A percentile compares a stretch with the other conserved stretches of the same genome.
Conservation (phyloP, 2,888 invertebrate genomes). For the Elysia crispata region DNA sequence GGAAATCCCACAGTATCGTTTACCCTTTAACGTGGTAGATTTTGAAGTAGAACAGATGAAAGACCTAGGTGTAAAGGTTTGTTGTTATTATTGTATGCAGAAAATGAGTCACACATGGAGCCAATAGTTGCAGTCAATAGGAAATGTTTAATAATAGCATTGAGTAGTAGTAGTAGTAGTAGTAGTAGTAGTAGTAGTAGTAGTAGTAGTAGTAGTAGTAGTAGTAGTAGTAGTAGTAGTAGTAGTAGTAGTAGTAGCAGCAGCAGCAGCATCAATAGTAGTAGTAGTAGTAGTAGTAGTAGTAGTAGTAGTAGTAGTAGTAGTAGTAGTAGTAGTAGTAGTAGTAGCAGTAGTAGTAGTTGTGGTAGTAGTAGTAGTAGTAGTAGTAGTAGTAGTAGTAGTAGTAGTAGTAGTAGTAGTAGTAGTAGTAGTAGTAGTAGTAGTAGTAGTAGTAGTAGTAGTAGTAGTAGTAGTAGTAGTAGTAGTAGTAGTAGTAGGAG, state of each 20-base stretch:
- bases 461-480: too few species aligned
- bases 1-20: conserved; percentile 97
- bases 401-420: too few species aligned
- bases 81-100: background rate
- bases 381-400: too few species aligned
- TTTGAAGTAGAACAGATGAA: conserved; percentile 94
- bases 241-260: conserved; percentile 31
- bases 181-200: conserved; percentile 31
- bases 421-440: too few species aligned
- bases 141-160: background rate
- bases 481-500: too few species aligned
- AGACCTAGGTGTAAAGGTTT: conserved; percentile 93
- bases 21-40: conserved; percentile 93
- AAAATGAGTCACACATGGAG: too few species aligned
- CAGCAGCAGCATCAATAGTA: conserved; percentile 12
- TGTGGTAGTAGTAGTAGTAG: too few species aligned
- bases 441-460: too few species aligned
- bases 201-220: conserved; percentile 32
- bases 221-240: conserved; percentile 31
- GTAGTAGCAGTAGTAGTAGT: too few species aligned
- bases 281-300: conserved; percentile 17
- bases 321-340: too few species aligned
- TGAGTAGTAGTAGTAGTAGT: conserved; percentile 22
- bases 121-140: too few species aligned
- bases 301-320: background rate